Evolutionary conservation across 2,113 vertebrate species (phyloP), one percentile per base, ranked within the genome.

Genomic region (Heteronetta atricapilla): DNA sequence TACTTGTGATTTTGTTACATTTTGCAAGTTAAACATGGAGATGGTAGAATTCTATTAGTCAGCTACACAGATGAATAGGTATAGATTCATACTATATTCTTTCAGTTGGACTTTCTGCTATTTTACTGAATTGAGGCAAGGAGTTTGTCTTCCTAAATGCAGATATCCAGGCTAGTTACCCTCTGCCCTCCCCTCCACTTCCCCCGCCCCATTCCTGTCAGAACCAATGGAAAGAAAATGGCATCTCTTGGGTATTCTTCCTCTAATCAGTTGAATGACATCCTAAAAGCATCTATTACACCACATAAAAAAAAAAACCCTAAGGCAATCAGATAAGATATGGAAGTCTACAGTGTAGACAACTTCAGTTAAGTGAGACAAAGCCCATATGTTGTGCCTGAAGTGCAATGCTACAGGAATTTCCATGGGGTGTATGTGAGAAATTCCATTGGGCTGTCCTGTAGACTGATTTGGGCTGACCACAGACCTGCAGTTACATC

Each of bases 171-270:
- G 8, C 2, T 68, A 36, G 33, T 55, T 75, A 42, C 1, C 4
- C 28, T 4, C 1, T n/a, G n/a, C 14, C 42, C 40, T 40, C 10
- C 40, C 4, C 23, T 3, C 1, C 18, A 4, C 28, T 3, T 0
- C 18, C 3, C 19, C 3, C 1, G 4, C 23, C 3, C 1, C 15
- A 5, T 56, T 50, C 9, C 38, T 3, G 58, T 84, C 18, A 73
- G 8, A 81, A 17, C 11, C 9, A 52, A 14, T 11, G 6, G 66
- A 82, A 75, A 70, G 26, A 44, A 59, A 82, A 82, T 23, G 11
- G 1, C 11, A 67, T 0, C 0, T 44, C 22, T n/a, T 36, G 13
- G 8, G 4, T 75, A 23, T 34, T 12, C 20, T 19, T 86, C 19
- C 62, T 69, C 3, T 91, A 18, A 44, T 75, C 22, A 72, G 8